These are phyloP conservation scores for Aplochiton taeniatus DNA, from an alignment of 2,797 vertebrate genomes.

Conservation along the genomic window DNA sequence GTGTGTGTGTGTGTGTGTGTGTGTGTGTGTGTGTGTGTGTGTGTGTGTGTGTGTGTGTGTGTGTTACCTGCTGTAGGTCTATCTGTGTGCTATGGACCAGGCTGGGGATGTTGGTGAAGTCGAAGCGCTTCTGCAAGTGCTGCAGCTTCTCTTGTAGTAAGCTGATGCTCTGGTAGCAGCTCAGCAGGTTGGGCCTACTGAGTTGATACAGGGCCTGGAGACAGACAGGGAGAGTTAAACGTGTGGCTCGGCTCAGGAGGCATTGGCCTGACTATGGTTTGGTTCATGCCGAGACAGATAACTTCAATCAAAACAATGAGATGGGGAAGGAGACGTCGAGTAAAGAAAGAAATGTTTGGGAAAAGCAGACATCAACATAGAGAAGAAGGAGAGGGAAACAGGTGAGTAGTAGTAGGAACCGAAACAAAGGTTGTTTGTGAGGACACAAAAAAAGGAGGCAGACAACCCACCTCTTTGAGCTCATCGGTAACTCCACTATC, in stretches of 20 bases:
- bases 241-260: too few relatives aligned
- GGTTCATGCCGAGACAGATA: too few relatives aligned
- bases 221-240: conserved; percentile 17
- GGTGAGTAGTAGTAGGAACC: neutral
- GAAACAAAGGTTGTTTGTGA: neutral
- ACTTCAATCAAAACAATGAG: too few relatives aligned
- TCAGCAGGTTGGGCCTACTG: conserved; percentile 78
- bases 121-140: conserved; percentile 82
- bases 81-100: conserved; percentile 87
- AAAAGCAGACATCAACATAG: too few relatives aligned
- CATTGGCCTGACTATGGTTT: too few relatives aligned
- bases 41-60: neutral
- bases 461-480: conserved; percentile 75
- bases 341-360: too few relatives aligned
- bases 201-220: conserved; percentile 73
- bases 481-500: conserved; percentile 51
- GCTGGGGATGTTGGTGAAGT: conserved; percentile 74
- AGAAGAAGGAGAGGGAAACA: neutral
- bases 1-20: neutral
- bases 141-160: conserved; percentile 79
- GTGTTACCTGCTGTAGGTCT: conserved; percentile 87
- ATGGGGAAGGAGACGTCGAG: too few relatives aligned
- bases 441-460: neutral
- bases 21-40: neutral
- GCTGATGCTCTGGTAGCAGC: conserved; percentile 81